Base-by-base conservation (phyloP, 1,140 invertebrate genomes). In the Stenopsyche tienmushanensis region DNA sequence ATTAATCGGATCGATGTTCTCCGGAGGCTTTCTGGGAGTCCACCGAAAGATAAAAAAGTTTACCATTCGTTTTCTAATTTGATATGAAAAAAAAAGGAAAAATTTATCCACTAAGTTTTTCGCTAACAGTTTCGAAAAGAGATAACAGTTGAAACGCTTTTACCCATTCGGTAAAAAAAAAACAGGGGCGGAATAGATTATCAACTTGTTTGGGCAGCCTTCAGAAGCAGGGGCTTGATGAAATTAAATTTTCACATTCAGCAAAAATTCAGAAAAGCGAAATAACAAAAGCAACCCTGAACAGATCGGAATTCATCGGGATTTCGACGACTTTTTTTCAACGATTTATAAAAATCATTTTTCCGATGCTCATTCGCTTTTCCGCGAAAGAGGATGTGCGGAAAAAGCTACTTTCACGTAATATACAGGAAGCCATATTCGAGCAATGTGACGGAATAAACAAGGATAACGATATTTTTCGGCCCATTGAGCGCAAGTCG, bases 21-120 rank as follows among this genome's bases (percentile, higher is more conserved):
- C 21, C 25, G 17, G 26, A 53, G 21, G 53, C 15, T 39, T 39
- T 39, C 26, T 3, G n/a, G 21, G 53, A 41, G 53, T 41, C 23
- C 17, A 54, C 52, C 39, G 25, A 59, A 54, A 66, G 54, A 66
- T n/a, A 34, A 34, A 45, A 60, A 66, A 66, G 13, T 62, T 62
- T 62, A 26, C 26, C 62, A 44, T 49, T 63, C 60, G 59, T 67
- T 67, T 67, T 64, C 60, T 67, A 67, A 67, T 67, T 67, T 67
- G 44, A 58, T 49, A 67, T 60, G 53, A 42, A 23, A 23, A n/a
- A 59, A 67, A 23, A 62, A 41, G 53, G 47, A 64, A 64, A 67
- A 67, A 67, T 63, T 67, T 67, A 67, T 67, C 26, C 54, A 60
- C 42, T 58, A 67, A 67, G 59, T 67, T 67, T 52, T 67, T 50